Evolutionary conservation across 2,113 vertebrate species (phyloP).

Genomic region (Typhlomys cinereus): DNA sequence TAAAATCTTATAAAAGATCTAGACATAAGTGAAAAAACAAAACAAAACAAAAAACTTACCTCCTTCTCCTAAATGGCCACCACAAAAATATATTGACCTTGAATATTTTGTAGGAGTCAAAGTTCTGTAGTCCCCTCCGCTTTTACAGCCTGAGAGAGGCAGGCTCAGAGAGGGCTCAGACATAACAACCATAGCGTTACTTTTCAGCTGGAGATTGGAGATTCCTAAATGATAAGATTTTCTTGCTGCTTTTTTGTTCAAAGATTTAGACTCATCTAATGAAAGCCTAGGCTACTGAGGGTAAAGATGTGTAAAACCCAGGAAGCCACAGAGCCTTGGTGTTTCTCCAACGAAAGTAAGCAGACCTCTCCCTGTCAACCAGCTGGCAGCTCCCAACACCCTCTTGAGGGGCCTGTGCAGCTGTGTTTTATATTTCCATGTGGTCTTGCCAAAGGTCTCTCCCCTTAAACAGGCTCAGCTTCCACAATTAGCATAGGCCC

Average conservation of each 20-base stretch:
- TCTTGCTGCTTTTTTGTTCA: background rate
- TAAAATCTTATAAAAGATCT: background rate
- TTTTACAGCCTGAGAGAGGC: background rate
- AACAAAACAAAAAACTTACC: too few relatives aligned
- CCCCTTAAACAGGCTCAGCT: conserved; percentile 35
- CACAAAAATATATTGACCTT: background rate
- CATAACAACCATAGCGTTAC: background rate
- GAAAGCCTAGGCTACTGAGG: background rate
- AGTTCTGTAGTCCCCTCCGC: background rate
- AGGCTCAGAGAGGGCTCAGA: background rate
- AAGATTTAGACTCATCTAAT: background rate
- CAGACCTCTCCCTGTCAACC: conserved; percentile 27
- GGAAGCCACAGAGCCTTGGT: background rate
- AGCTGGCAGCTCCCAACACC: conserved; percentile 44
- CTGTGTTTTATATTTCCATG: conserved; percentile 67
- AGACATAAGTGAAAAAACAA: conserved; percentile 36
- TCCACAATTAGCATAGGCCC: conserved; percentile 60
- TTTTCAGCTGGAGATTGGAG: background rate
- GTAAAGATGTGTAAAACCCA: background rate
- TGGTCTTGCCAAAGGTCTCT: conserved; percentile 45
- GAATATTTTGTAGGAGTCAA: background rate
- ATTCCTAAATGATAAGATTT: background rate
- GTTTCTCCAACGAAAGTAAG: conserved; percentile 50
- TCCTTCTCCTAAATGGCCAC: background rate
- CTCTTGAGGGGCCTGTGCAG: conserved; percentile 48